These are phyloP conservation scores for Microctenopoma lineatum DNA, from an alignment of 2,797 vertebrate genomes.

Conservation along the genomic window DNA sequence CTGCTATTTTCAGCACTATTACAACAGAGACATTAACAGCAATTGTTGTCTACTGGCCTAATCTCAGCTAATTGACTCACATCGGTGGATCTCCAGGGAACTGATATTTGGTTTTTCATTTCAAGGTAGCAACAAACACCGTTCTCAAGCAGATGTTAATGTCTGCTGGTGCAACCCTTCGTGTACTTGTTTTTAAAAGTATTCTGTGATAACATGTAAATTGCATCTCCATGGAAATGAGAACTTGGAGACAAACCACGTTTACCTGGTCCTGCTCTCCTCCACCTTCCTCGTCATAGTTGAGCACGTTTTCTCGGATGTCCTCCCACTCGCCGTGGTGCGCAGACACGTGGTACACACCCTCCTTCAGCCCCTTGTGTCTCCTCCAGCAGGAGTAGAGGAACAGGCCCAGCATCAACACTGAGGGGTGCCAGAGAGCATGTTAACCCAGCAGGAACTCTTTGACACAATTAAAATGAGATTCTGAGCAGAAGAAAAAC, in stretches of 20 bases:
- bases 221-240: constrained; percentile 1
- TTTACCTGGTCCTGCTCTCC: constrained; percentile 91
- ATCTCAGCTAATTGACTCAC: constrained; percentile 71
- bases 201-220: constrained; percentile 23
- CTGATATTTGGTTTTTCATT: constrained; percentile 51
- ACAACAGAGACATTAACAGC: constrained; percentile 63
- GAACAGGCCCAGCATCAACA: constrained; percentile 86
- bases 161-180: background rate
- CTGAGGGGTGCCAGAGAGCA: constrained; percentile 81
- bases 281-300: constrained; percentile 92
- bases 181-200: background rate
- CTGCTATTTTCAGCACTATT: constrained; percentile 68
- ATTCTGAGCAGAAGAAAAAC: constrained; percentile 29
- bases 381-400: constrained; percentile 87
- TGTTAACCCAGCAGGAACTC: constrained; percentile 46
- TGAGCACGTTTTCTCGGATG: constrained; percentile 91
- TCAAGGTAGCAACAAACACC: constrained; percentile 26
- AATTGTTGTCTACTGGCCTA: constrained; percentile 57
- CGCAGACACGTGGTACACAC: constrained; percentile 83
- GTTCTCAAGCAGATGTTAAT: background rate
- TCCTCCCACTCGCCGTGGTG: constrained; percentile 90
- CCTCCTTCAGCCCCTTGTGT: constrained; percentile 85
- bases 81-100: constrained; percentile 42
- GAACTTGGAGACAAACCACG: background rate
- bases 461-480: constrained; percentile 37